phyloP scores from a whole-genome alignment of 2,888 invertebrate species.

The Gortyna flavago region DNA sequence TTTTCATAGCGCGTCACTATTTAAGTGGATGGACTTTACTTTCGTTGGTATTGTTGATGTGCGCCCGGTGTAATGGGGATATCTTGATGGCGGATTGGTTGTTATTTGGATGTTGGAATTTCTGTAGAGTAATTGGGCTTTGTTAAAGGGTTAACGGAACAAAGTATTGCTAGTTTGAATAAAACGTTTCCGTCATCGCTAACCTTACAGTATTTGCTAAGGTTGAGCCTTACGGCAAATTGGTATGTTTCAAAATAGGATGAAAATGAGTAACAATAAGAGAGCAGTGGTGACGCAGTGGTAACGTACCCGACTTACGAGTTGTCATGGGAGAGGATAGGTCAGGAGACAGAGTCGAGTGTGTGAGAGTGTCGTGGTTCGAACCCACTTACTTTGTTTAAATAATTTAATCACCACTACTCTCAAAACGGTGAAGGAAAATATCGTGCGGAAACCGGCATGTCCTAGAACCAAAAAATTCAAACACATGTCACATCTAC shows the following conservation, averaged over 20 bases:
- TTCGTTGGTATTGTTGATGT: slow-evolving; percentile 51
- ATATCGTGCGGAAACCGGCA: too few relatives aligned
- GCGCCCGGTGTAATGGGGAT: slow-evolving; percentile 24
- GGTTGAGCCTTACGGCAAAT: too few relatives aligned
- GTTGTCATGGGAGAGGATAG: too few relatives aligned
- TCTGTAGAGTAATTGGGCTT: slow-evolving; percentile 39
- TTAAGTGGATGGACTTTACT: slow-evolving; percentile 4
- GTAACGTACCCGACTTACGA: too few relatives aligned
- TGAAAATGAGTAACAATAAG: not conserved
- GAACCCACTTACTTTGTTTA: too few relatives aligned
- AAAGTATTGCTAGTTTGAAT: slow-evolving; percentile 7
- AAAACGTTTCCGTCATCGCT: slow-evolving; percentile 6
- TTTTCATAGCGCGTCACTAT: slow-evolving; percentile 5
- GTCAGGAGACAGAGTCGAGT: too few relatives aligned
- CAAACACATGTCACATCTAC: too few relatives aligned
- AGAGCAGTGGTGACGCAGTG: too few relatives aligned
- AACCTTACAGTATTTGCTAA: not conserved
- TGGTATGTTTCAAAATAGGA: not conserved
- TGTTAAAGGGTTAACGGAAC: slow-evolving; percentile 21
- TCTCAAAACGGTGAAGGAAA: too few relatives aligned
- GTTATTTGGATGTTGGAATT: slow-evolving; percentile 4
- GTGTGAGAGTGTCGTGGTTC: too few relatives aligned
- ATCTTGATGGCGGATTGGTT: slow-evolving; percentile 49
- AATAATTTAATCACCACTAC: too few relatives aligned
- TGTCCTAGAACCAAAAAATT: too few relatives aligned